Evolutionary conservation across 1,140 invertebrate genomes (phyloP), one percentile per base, ranked within the genome.

Genomic region (Drosophila subpulchrella): DNA sequence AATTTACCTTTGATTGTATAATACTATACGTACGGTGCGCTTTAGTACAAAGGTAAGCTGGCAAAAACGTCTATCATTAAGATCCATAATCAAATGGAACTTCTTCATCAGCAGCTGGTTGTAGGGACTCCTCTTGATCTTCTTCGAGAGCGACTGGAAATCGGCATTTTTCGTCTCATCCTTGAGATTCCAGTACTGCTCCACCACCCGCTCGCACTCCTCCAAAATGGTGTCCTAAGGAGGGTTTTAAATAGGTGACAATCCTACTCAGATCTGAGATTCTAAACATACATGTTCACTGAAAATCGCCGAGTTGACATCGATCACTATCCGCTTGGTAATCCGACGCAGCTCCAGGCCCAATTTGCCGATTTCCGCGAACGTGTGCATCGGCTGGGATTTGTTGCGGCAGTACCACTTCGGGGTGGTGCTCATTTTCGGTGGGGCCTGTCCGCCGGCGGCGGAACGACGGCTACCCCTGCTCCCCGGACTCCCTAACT

Each of bases 391-490:
- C 54, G 89, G 90, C 80, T 91, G 89, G 62, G 90, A 91, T 91
- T 91, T 91, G 76, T 91, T 91, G 72, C 90, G 90, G 86, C 90
- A 91, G 85, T 91, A 91, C 90, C 90, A 91, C 73, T 91, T 91
- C 65, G 90, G 90, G 56, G 90, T 91, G 30, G 81, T 91, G 71
- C 90, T 90, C 90, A 91, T 91, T 83, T 90, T 82, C 53, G 73
- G 53, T 63, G 81, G 63, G 47, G 59, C 57, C 62, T 47, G 51
- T 58, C 62, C 76, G 39, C 63, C 60, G 72, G 51, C 62, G 41
- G 44, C 24, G 50, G 62, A 65, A 51, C 47, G 12, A 48, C 71
- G 62, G 56, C 53, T 47, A 47, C 53, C 60, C 51, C 55, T 63
- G 24, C 59, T 32, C 59, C 51, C 60, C 11, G 20, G 36, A 27